Evolutionary conservation across 1,140 invertebrate genomes (phyloP).

Genomic region (Papilio xuthus): DNA sequence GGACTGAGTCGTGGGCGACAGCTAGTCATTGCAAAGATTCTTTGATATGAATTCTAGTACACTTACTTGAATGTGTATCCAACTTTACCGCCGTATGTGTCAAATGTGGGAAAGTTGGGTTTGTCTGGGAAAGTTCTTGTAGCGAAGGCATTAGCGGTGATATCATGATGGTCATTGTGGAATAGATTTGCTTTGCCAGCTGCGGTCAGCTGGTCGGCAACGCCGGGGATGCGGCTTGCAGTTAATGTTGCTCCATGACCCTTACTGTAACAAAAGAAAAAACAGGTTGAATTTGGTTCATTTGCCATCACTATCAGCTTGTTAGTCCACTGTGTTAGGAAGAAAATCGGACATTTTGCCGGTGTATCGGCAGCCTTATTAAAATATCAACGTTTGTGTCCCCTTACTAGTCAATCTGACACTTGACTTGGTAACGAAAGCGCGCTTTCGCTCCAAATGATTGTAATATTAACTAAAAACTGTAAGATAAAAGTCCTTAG

Average conservation of each 20-base stretch:
- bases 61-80: constrained; percentile 61
- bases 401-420: too few species aligned
- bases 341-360: too few species aligned
- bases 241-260: constrained; percentile 51
- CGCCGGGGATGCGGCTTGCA: constrained; percentile 48
- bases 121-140: constrained; percentile 55
- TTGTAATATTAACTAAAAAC: too few species aligned
- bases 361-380: too few species aligned
- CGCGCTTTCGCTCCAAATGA: too few species aligned
- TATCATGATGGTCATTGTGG: constrained; percentile 57
- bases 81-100: constrained; percentile 56
- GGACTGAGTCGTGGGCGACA: too few species aligned
- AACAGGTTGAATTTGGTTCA: too few species aligned
- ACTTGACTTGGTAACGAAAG: too few species aligned
- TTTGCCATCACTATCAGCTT: too few species aligned
- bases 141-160: constrained; percentile 56
- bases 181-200: constrained; percentile 55
- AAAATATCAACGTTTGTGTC: too few species aligned
- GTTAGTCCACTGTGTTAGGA: too few species aligned
- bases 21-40: too few species aligned
- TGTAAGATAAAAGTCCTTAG: neutral
- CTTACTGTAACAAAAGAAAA: constrained; percentile 45
- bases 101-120: constrained; percentile 54
- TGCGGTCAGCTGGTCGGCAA: constrained; percentile 53
- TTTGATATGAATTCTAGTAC: neutral